Conservation (phyloP, 2,113 vertebrate genomes). For the Trinectes maculatus region DNA sequence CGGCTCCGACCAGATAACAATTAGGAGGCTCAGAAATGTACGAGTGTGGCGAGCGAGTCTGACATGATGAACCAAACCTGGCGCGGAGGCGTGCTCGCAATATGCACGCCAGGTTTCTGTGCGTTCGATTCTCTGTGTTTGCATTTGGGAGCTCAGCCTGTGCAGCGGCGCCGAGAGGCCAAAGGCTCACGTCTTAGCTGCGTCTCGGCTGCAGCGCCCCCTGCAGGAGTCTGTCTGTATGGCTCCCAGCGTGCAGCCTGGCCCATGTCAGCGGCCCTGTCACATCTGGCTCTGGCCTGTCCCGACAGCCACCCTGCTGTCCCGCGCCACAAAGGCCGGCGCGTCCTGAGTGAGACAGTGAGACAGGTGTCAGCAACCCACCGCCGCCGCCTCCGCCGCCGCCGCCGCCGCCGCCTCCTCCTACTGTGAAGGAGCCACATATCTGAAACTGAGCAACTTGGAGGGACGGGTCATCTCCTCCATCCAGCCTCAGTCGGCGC, state of each 20-base stretch:
- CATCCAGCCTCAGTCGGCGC: constrained; percentile 39
- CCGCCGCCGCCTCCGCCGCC: neutral
- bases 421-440: constrained; percentile 40
- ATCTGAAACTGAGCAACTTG: constrained; percentile 61
- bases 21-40: constrained; percentile 56
- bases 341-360: constrained; percentile 66
- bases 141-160: constrained; percentile 21
- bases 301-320: constrained; percentile 48
- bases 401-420: neutral
- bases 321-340: constrained; percentile 58
- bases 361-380: constrained; percentile 72
- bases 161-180: constrained; percentile 21
- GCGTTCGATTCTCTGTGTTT: constrained; percentile 29
- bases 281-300: constrained; percentile 58
- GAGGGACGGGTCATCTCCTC: constrained; percentile 50
- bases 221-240: constrained; percentile 49
- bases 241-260: constrained; percentile 60
- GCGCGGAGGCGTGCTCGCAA: no score
- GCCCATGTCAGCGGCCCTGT: constrained; percentile 63
- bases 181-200: constrained; percentile 38
- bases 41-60: constrained; percentile 31
- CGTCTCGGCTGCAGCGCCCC: no score
- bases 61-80: constrained; percentile 47
- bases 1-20: constrained; percentile 57
- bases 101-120: no score